Base-by-base conservation (phyloP, 2,888 invertebrate genomes). In the Chrysodeixis includens region DNA sequence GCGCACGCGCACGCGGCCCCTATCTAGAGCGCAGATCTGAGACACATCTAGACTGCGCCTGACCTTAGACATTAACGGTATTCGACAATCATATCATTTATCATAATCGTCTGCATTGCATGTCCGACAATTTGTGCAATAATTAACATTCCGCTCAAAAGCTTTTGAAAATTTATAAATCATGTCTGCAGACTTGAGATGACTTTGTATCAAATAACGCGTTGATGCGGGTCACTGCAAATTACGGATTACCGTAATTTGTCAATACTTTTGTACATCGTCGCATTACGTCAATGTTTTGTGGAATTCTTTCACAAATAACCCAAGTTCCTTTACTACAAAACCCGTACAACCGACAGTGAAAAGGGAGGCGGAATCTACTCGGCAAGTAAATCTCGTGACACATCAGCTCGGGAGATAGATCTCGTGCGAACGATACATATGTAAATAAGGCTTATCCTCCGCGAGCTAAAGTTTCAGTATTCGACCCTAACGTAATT, bases 11-110 rank as follows among this genome's bases (percentile, higher is more conserved):
- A 66, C 35, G 49, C 20, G 10, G 9, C 60, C 9, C 4, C 60
- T 51, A 71, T 64, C 67, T 74, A 69, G 66, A 66, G 56, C 69
- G 61, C 40, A 60, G 40, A 56, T 57, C 52, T 9, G 14, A 22
- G 18, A 53, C 20, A 66, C 56, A 73, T 71, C 62, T 73, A 71
- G 66, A 70, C 74, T 67, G 62, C 35, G 32, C 51, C 56, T 52
- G 30, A 58, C 26, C 63, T 30, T 30, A 30, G 40, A 56, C 56
- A 20, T 32, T 79, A 81, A 81, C 81, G 74, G 78, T 71, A 58
- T 20, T 56, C n/a, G 30, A 64, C 60, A 75, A 69, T 59, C 56
- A 66, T 35, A 53, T 53, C 22, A 26, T 22, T 51, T 51, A 59
- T 71, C 56, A 62, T 56, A 62, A n/a, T 65, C 71, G 58, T 58